These are phyloP conservation scores for Notarius quadriscutis DNA, from an alignment of 2,113 vertebrate species.

Conservation along the genomic window DNA sequence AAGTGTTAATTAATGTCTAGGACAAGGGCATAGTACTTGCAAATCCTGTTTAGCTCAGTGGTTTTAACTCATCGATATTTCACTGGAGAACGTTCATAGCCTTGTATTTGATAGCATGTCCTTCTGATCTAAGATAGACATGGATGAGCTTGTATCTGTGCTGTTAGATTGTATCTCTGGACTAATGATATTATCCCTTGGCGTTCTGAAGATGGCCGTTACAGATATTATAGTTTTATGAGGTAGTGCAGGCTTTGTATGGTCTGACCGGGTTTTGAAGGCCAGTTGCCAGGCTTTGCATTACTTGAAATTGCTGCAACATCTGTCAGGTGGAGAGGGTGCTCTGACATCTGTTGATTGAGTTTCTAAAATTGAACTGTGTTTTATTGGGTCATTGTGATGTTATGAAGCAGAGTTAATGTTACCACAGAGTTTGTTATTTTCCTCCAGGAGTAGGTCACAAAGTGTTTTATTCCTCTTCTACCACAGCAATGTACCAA, in stretches of 20 bases:
- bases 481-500: background rate
- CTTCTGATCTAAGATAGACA: background rate
- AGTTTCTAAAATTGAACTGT: background rate
- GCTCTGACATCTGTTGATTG: slow-evolving; percentile 28
- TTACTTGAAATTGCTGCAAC: background rate
- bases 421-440: background rate
- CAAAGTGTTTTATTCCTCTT: background rate
- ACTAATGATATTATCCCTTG: slow-evolving; percentile 5
- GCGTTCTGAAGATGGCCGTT: background rate
- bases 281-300: background rate
- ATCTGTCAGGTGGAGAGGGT: background rate
- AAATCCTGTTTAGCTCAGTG: background rate
- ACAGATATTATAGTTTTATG: background rate
- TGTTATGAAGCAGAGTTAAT: background rate
- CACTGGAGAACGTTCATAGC: background rate
- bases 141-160: background rate
- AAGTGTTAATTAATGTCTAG: slow-evolving; percentile 30
- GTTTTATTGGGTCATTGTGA: slow-evolving; percentile 5
- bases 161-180: background rate
- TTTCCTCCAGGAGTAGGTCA: background rate
- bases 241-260: background rate
- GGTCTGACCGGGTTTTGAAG: background rate
- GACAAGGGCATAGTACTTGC: slow-evolving; percentile 13
- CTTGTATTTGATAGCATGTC: background rate
- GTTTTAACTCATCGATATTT: background rate